A percentile compares a stretch with the other conserved stretches of the same genome.
These are phyloP conservation scores for Acholoe squamosa DNA, from an alignment of 2,888 invertebrate species.

Conservation along the genomic window DNA sequence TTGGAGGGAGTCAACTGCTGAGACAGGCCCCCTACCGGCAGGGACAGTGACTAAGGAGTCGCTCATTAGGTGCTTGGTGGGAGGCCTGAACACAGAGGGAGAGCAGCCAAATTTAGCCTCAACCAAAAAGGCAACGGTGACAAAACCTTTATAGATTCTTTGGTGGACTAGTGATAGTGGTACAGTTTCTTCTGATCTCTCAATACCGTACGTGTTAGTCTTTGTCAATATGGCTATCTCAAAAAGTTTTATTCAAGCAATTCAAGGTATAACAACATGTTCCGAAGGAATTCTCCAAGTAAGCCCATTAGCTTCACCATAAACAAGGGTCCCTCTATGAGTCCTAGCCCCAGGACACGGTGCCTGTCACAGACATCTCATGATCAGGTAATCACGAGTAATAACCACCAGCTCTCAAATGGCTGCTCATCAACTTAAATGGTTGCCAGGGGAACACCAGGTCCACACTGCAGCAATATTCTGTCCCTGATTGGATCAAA, in stretches of 20 bases:
- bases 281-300: no score
- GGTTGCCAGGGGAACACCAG: constrained; percentile 54
- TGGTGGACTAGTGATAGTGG: no score
- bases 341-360: background rate
- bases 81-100: background rate
- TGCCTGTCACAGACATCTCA: constrained; percentile 25
- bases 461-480: constrained; percentile 33
- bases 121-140: no score
- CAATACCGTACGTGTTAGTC: no score
- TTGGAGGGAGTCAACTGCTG: constrained; percentile 31
- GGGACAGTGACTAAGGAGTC: constrained; percentile 2
- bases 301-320: no score
- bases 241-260: no score
- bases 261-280: no score
- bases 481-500: constrained; percentile 42
- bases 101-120: no score
- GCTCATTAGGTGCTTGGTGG: constrained; percentile 30
- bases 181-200: no score
- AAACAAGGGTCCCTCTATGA: background rate
- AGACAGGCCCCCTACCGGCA: constrained; percentile 24
- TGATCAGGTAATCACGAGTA: constrained; percentile 50
- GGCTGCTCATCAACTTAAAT: constrained; percentile 48
- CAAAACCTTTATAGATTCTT: no score
- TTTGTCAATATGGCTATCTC: no score
- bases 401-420: constrained; percentile 24